Percentiles rank a stretch among this genome's conserved stretches.
Evolutionary conservation across 1,140 invertebrate genomes (phyloP).

Genomic region (Chrysoperla carnea): DNA sequence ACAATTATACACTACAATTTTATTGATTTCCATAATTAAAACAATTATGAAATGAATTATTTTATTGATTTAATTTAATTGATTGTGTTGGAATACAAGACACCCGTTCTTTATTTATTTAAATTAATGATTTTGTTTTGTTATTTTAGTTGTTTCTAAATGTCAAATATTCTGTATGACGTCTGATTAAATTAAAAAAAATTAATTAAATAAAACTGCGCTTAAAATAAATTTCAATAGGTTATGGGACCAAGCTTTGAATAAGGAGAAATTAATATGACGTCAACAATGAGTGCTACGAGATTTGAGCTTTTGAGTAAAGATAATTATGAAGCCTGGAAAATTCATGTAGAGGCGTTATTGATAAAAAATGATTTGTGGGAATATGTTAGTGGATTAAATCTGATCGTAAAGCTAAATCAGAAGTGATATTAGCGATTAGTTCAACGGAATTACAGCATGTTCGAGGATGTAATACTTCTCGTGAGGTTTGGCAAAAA

Average conservation of each 20-base stretch:
- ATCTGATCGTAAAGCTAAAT: neutral
- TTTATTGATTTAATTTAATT: no score
- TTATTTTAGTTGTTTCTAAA: no score
- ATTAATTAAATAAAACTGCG: no score
- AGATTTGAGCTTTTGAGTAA: neutral
- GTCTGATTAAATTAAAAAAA: no score
- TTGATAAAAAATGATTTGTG: neutral
- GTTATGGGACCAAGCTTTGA: neutral
- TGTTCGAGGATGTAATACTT: slow-evolving; percentile 6
- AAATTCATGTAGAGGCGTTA: neutral
- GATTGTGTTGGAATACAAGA: no score
- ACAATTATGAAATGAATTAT: no score
- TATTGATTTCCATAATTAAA: no score
- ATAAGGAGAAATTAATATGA: neutral
- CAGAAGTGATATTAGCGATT: slow-evolving; percentile 6
- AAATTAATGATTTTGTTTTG: no score
- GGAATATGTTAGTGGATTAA: neutral
- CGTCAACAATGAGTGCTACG: neutral
- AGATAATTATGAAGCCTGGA: neutral
- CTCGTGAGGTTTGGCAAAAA: slow-evolving; percentile 10
- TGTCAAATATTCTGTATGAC: no score
- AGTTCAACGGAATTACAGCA: slow-evolving; percentile 8
- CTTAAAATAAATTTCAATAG: neutral
- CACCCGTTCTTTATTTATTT: no score
- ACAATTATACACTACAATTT: no score